phyloP scores from a whole-genome alignment of 2,888 invertebrate species.

The Trissonchulus latispiculum region DNA sequence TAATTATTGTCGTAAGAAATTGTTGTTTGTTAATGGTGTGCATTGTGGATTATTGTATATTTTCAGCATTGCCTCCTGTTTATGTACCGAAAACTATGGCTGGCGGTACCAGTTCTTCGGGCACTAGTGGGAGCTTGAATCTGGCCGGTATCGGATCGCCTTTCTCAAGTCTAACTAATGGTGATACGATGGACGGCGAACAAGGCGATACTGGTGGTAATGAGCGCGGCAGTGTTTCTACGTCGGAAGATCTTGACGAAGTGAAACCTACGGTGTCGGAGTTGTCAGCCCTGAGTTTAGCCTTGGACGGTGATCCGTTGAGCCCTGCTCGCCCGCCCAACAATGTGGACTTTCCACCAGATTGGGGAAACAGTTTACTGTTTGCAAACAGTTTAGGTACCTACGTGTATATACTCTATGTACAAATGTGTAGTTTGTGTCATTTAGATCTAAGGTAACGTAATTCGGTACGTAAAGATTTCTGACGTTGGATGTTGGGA shows the following conservation, averaged over 20 bases:
- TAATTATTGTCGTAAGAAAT: no score
- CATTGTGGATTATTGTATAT: no score
- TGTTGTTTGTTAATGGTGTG: no score
- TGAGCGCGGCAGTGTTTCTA: neutral
- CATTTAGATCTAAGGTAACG: no score
- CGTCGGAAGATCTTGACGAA: neutral
- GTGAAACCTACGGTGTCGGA: neutral
- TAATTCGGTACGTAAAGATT: no score
- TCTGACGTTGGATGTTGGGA: no score
- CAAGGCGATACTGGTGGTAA: no score
- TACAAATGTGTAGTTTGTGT: no score
- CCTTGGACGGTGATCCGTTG: neutral
- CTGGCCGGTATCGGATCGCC: neutral
- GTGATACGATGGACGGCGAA: no score
- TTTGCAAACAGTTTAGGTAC: neutral
- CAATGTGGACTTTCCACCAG: neutral
- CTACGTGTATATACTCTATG: no score
- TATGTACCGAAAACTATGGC: constrained; percentile 2
- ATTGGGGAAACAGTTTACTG: neutral
- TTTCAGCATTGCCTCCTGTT: constrained; percentile 16
- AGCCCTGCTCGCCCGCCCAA: neutral
- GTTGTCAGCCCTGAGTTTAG: neutral
- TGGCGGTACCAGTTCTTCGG: neutral
- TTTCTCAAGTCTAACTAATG: neutral
- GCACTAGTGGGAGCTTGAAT: neutral